Conservation (phyloP, 2,113 vertebrate species). For the Oryzias javanicus region DNA sequence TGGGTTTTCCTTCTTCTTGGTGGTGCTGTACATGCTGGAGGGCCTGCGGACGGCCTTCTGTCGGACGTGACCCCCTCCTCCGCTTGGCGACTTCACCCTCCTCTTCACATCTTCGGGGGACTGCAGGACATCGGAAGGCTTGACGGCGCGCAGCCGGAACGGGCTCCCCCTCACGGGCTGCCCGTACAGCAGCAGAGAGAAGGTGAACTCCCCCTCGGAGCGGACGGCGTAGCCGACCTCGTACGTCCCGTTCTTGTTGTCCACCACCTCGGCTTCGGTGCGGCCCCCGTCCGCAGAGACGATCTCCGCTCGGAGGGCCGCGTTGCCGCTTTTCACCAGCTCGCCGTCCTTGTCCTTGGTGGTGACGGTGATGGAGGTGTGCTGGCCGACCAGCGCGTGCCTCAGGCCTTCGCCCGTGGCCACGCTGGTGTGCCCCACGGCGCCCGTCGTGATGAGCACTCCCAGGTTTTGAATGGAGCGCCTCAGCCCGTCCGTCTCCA, state of each 20-base stretch:
- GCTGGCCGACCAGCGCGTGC: slow-evolving; percentile 88
- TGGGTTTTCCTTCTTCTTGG: slow-evolving; percentile 89
- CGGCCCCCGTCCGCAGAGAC: slow-evolving; percentile 73
- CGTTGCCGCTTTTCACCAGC: slow-evolving; percentile 89
- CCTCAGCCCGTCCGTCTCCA: slow-evolving; percentile 89
- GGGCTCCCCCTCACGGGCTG: slow-evolving; percentile 91
- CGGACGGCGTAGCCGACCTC: slow-evolving; percentile 90
- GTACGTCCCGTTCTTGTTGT: slow-evolving; percentile 96
- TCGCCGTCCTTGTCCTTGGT: slow-evolving; percentile 93
- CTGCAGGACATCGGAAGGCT: slow-evolving; percentile 85
- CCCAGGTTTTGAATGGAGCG: slow-evolving; percentile 94
- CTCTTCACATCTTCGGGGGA: slow-evolving; percentile 94
- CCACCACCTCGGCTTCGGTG: slow-evolving; percentile 83
- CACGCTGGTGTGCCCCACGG: slow-evolving; percentile 89
- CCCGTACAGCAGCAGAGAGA: slow-evolving; percentile 87
- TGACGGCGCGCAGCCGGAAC: slow-evolving; percentile 84
- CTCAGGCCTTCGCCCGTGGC: slow-evolving; percentile 93
- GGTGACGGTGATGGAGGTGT: slow-evolving; percentile 87
- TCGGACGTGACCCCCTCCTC: slow-evolving; percentile 86
- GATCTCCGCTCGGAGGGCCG: slow-evolving; percentile 82
- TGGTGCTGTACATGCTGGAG: slow-evolving; percentile 96
- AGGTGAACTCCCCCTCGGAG: slow-evolving; percentile 85
- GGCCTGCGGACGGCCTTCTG: slow-evolving; percentile 94
- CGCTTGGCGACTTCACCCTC: slow-evolving; percentile 90
- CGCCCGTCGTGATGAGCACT: slow-evolving; percentile 87